Conservation (phyloP, 2,113 vertebrate species). For the Corythornis vintsioides region DNA sequence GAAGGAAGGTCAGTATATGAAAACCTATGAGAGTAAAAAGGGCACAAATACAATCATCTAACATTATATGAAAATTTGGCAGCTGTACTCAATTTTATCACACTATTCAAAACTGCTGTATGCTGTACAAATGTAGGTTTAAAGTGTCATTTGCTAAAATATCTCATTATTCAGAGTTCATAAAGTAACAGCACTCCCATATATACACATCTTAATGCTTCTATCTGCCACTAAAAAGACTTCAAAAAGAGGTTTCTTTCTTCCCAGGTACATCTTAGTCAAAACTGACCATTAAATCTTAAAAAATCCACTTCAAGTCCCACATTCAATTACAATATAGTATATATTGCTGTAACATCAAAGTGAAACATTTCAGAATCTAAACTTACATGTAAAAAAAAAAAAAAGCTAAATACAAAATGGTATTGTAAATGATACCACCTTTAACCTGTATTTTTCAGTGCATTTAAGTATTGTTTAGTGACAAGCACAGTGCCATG, state of each 20-base stretch:
- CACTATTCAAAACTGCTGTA: conserved; percentile 57
- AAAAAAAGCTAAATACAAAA: conserved; percentile 54
- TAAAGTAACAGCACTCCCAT: conserved; percentile 68
- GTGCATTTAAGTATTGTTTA: conserved; percentile 60
- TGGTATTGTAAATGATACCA: conserved; percentile 53
- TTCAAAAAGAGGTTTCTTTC: conserved; percentile 38
- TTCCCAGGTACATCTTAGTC: conserved; percentile 16
- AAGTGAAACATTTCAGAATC: conserved; percentile 40
- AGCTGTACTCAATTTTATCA: conserved; percentile 61
- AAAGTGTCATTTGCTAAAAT: conserved; percentile 74
- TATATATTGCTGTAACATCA: conserved; percentile 52
- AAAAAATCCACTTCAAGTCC: conserved; percentile 69
- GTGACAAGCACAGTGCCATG: conserved; percentile 58
- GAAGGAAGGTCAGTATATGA: conserved; percentile 2
- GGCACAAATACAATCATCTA: conserved; percentile 56
- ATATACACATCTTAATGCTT: conserved; percentile 49
- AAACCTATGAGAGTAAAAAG: conserved; percentile 62
- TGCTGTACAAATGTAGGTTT: conserved; percentile 64
- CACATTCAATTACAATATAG: conserved; percentile 56
- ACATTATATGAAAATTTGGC: conserved; percentile 64
- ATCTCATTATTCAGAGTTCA: conserved; percentile 64
- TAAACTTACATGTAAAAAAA: conserved; percentile 58
- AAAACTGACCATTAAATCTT: conserved; percentile 66
- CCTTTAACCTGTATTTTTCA: conserved; percentile 45
- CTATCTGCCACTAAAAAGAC: conserved; percentile 69